These are phyloP conservation scores for Etheostoma nigrum DNA, from an alignment of 2,797 vertebrate genomes.

Conservation along the genomic window DNA sequence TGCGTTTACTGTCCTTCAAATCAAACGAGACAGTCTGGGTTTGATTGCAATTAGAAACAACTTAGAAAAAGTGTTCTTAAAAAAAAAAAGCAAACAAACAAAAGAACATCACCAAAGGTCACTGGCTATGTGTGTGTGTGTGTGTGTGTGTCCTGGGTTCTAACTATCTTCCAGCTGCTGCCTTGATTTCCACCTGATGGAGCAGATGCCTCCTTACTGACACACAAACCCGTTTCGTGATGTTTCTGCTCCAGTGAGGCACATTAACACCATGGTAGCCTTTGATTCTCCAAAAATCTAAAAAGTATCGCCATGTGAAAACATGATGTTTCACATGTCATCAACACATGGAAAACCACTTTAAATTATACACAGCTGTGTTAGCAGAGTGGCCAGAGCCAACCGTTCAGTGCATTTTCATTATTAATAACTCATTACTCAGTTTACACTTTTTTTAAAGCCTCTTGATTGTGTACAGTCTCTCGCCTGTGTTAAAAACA, in stretches of 20 bases:
- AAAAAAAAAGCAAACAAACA: conserved; percentile 31
- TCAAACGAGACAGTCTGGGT: conserved; percentile 47
- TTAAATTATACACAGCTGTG: conserved; percentile 63
- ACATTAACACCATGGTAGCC: conserved; percentile 61
- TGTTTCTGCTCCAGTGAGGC: conserved; percentile 65
- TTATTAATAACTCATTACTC: conserved; percentile 46
- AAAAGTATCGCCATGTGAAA: conserved; percentile 39
- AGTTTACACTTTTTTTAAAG: conserved; percentile 58
- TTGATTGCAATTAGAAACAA: conserved; percentile 70
- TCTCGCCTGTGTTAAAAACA: conserved; percentile 14
- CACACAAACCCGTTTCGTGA: conserved; percentile 30
- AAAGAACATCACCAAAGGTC: conserved; percentile 23
- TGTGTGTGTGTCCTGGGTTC: conserved; percentile 9
- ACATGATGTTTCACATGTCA: conserved; percentile 43
- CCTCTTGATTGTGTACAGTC: conserved; percentile 52
- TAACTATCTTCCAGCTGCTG: conserved; percentile 43
- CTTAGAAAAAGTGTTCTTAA: conserved; percentile 19
- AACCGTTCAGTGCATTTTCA: conserved; percentile 52
- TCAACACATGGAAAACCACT: conserved; percentile 57
- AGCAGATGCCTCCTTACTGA: conserved; percentile 36
- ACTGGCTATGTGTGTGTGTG: conserved; percentile 13
- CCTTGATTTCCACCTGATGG: conserved; percentile 49
- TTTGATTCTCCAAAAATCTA: conserved; percentile 36
- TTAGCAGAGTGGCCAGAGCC: conserved; percentile 43
- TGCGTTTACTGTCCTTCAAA: conserved; percentile 43